These are phyloP conservation scores for Henicopernis longicauda DNA, from an alignment of 2,113 vertebrate species.

Conservation along the genomic window DNA sequence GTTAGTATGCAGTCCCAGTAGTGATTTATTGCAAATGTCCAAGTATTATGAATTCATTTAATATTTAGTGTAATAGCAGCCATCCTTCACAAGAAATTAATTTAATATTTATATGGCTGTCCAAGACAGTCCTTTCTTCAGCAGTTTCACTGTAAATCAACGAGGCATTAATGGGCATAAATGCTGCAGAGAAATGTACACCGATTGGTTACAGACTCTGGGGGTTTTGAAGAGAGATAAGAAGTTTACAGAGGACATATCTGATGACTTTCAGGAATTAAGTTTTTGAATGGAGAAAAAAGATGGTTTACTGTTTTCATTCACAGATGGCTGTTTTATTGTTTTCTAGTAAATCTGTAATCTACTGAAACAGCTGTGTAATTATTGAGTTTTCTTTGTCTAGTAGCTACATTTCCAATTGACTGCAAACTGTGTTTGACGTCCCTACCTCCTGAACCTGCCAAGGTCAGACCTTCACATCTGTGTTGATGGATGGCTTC, in stretches of 20 bases:
- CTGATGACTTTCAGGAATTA: background rate
- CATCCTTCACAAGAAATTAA: constrained; percentile 31
- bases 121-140: constrained; percentile 2
- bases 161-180: background rate
- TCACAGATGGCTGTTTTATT: background rate
- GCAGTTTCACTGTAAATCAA: background rate
- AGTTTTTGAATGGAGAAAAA: background rate
- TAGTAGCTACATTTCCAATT: background rate
- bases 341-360: background rate
- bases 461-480: background rate
- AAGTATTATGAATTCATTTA: constrained; percentile 44
- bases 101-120: background rate
- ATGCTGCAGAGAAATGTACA: background rate
- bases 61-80: constrained; percentile 33
- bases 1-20: background rate
- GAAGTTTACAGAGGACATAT: background rate
- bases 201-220: background rate
- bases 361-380: background rate
- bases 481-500: background rate
- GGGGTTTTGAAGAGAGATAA: background rate
- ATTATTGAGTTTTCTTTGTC: background rate
- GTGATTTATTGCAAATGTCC: constrained; percentile 26
- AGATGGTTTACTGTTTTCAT: background rate
- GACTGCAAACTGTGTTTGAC: constrained; percentile 3
- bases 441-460: background rate